phyloP scores from a whole-genome alignment of 92 coral and sea anemone genomes.

The Porites cylindrica region DNA sequence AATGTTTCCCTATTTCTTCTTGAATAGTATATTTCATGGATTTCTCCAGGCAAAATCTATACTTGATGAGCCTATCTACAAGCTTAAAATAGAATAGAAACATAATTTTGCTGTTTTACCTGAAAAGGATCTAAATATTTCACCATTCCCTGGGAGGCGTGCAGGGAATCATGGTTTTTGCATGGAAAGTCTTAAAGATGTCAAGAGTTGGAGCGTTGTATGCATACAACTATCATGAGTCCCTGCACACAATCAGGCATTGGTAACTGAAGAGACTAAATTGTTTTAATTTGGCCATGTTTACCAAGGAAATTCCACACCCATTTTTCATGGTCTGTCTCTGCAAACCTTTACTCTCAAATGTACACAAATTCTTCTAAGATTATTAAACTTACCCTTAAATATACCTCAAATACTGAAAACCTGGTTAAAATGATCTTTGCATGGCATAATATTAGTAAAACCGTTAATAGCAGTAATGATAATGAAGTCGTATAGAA shows the following conservation, averaged over 20 bases:
- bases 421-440: constrained; percentile 6
- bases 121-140: constrained; percentile 4
- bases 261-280: too few relatives aligned
- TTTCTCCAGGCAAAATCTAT: constrained; percentile 54
- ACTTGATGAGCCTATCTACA: constrained; percentile 59
- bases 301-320: too few relatives aligned
- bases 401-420: constrained; percentile 6
- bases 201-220: too few relatives aligned
- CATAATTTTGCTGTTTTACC: background rate
- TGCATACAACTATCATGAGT: too few relatives aligned
- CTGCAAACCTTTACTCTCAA: too few relatives aligned
- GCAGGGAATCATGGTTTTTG: too few relatives aligned
- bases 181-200: too few relatives aligned
- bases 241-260: too few relatives aligned
- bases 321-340: too few relatives aligned
- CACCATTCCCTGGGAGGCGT: too few relatives aligned
- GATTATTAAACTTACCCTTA: constrained; percentile 5
- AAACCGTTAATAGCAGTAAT: background rate
- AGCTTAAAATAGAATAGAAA: constrained; percentile 30
- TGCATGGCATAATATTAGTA: background rate
- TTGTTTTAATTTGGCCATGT: too few relatives aligned
- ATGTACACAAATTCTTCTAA: background rate
- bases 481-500: constrained; percentile 2
- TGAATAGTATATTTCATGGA: constrained; percentile 56
- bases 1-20: constrained; percentile 61